Percentiles rank a stretch among this genome's conserved stretches.
These are phyloP conservation scores for Zygaena filipendulae DNA, from an alignment of 2,888 invertebrate genomes.

Conservation along the genomic window DNA sequence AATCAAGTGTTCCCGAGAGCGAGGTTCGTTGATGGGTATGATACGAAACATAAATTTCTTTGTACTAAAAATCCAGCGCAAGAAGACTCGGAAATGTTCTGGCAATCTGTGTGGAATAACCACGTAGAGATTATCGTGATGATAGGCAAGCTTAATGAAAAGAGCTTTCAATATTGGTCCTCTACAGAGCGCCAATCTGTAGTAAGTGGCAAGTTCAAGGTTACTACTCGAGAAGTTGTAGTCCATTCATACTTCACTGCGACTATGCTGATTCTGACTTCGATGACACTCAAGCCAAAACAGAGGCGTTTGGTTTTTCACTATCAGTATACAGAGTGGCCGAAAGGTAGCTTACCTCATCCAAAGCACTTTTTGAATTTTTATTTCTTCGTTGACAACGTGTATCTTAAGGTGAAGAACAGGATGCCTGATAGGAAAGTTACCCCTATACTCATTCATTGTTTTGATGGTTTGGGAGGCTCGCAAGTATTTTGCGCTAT, in stretches of 20 bases:
- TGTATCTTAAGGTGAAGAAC: constrained; percentile 6
- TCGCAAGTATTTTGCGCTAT: constrained; percentile 7
- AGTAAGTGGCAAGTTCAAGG: constrained; percentile 5
- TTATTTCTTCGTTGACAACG: constrained; percentile 2
- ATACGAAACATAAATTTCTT: constrained; percentile 5
- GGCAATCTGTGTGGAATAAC: constrained; percentile 5
- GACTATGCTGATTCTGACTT: constrained; percentile 1
- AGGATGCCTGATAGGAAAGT: constrained; percentile 6
- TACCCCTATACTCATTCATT: constrained; percentile 6
- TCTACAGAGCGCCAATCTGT: constrained; percentile 1
- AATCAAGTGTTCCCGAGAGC: constrained; percentile 2
- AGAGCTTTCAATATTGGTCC: constrained; percentile 6
- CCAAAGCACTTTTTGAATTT: constrained; percentile 7
- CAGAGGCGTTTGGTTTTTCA: constrained; percentile 1
- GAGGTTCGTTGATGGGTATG: constrained; percentile 5
- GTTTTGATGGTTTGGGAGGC: constrained; percentile 7
- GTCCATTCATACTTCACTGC: constrained; percentile 1
- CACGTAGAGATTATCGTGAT: constrained; percentile 2
- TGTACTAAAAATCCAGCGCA: constrained; percentile 5
- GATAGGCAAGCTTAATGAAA: constrained; percentile 5
- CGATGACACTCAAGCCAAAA: constrained; percentile 2
- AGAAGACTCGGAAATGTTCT: constrained; percentile 4
- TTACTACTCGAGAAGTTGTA: constrained; percentile 1
- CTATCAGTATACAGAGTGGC: constrained; percentile 10
- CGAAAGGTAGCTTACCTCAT: constrained; percentile 10